These are phyloP conservation scores for Eulemur coronatus DNA, from an alignment of 2,797 vertebrate species.

Conservation along the genomic window DNA sequence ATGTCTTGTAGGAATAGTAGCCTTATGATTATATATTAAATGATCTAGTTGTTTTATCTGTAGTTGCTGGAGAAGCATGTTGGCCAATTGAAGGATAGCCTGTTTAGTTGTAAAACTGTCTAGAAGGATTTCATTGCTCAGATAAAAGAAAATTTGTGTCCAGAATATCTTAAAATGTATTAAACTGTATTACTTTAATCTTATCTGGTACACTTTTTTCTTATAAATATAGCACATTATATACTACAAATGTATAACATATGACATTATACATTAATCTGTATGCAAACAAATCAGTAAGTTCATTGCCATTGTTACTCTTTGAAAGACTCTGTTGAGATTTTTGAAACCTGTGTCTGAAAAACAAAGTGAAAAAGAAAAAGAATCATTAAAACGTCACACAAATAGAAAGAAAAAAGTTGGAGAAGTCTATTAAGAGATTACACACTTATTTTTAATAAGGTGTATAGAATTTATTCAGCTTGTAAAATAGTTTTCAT, in stretches of 20 bases:
- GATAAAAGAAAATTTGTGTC: slow-evolving; percentile 12
- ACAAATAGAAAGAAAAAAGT: neutral
- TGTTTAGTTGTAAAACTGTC: neutral
- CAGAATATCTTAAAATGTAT: neutral
- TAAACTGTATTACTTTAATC: neutral
- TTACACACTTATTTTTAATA: slow-evolving; percentile 22
- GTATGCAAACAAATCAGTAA: neutral
- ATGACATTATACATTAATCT: neutral
- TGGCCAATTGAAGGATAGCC: neutral
- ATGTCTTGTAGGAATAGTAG: neutral
- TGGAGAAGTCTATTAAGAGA: neutral
- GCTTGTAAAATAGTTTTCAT: slow-evolving; percentile 21
- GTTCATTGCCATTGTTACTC: slow-evolving; percentile 21
- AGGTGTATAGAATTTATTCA: neutral
- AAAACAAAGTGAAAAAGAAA: neutral
- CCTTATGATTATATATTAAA: neutral
- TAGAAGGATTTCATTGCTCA: neutral
- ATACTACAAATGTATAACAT: neutral
- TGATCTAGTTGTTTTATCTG: neutral
- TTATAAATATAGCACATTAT: neutral
- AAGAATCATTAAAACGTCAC: neutral
- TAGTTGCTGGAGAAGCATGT: slow-evolving; percentile 14
- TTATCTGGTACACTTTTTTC: neutral
- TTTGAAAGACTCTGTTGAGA: neutral
- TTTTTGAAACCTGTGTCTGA: slow-evolving; percentile 26